Conservation (phyloP, 2,888 invertebrate genomes). For the Zaprionus bogoriensis region DNA sequence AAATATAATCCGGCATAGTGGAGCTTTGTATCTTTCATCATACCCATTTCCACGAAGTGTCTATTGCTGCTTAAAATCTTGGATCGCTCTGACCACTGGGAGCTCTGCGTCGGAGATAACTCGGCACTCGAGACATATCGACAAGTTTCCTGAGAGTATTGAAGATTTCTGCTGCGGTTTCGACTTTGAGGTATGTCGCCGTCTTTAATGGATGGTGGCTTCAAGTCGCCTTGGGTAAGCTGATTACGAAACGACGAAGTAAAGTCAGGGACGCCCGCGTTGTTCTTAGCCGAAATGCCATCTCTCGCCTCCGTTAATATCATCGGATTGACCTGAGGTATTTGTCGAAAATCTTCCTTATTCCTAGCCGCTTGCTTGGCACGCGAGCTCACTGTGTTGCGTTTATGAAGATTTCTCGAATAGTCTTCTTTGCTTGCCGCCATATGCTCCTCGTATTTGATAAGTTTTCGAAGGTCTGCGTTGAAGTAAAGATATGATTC, state of each 20-base stretch:
- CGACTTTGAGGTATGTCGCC: neutral
- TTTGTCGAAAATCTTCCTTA: neutral
- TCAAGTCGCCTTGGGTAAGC: neutral
- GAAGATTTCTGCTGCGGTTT: neutral
- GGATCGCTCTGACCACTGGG: neutral
- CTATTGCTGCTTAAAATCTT: neutral
- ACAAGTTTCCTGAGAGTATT: neutral
- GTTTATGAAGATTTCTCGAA: conserved; percentile 80
- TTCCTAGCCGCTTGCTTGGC: conserved; percentile 72
- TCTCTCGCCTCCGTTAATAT: neutral
- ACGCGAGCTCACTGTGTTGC: conserved; percentile 82
- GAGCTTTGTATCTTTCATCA: neutral
- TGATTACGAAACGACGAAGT: neutral
- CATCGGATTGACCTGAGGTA: no score
- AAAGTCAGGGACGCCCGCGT: neutral
- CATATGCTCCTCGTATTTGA: conserved; percentile 81
- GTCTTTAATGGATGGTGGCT: neutral
- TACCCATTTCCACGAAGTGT: conserved; percentile 18
- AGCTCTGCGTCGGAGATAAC: neutral
- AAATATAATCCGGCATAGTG: neutral
- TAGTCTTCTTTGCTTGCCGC: conserved; percentile 69
- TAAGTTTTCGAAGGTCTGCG: conserved; percentile 80
- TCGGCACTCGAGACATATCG: no score
- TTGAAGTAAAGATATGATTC: conserved; percentile 15
- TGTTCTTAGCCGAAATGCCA: neutral